These are phyloP conservation scores for Choristoneura fumiferana DNA, from an alignment of 1,140 invertebrate species.

Conservation along the genomic window DNA sequence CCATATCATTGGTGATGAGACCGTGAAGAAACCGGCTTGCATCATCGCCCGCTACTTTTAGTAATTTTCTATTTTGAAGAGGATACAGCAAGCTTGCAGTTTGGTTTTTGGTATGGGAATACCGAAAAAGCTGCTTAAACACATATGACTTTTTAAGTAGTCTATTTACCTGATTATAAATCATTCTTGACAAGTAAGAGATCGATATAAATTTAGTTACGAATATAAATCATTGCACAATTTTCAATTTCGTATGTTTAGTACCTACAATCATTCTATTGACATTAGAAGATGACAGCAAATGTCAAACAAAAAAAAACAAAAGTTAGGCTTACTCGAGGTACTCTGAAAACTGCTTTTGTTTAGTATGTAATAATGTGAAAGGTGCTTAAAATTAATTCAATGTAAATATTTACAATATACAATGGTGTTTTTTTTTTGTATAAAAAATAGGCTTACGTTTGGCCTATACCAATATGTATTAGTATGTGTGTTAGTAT, in stretches of 20 bases:
- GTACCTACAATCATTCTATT: neutral
- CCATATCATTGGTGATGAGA: conserved; percentile 93
- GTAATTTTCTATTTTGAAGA: conserved; percentile 47
- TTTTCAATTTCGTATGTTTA: conserved; percentile 10
- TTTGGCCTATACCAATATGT: too few relatives aligned
- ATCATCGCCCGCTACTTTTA: conserved; percentile 79
- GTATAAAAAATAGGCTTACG: too few relatives aligned
- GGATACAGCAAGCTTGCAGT: conserved; percentile 45
- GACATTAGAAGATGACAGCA: neutral
- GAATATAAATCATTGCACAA: neutral
- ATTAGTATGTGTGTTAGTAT: too few relatives aligned
- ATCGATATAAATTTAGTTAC: neutral
- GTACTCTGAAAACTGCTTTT: too few relatives aligned
- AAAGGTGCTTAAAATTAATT: too few relatives aligned
- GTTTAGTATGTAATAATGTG: too few relatives aligned
- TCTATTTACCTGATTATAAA: conserved; percentile 56
- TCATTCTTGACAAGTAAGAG: conserved; percentile 27
- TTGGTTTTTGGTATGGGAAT: conserved; percentile 32
- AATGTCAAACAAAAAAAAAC: neutral
- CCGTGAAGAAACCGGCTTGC: conserved; percentile 87
- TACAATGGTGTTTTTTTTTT: too few relatives aligned
- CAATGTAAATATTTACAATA: too few relatives aligned
- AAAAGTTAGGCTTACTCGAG: too few relatives aligned
- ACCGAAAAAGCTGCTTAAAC: conserved; percentile 36
- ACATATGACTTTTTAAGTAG: conserved; percentile 37